A percentile compares a stretch with the other conserved stretches of the same genome.
Evolutionary conservation across 2,797 vertebrate species (phyloP).

Genomic region (Falco naumanni): DNA sequence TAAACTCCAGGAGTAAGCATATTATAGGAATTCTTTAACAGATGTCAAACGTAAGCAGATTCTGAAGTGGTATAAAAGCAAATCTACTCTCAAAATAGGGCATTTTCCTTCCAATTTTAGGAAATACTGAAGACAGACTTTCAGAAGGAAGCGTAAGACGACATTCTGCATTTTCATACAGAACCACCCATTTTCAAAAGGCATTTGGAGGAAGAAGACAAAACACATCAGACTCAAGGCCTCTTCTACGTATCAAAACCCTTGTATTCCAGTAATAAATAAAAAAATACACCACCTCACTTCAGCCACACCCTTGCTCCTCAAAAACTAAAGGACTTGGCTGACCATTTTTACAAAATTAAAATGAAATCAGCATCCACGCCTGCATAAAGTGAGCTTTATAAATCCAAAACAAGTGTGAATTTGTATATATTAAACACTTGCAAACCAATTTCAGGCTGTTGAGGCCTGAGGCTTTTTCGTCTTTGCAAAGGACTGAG

Average conservation of each 20-base stretch:
- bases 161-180: neutral
- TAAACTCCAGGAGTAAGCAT: neutral
- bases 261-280: neutral
- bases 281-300: accelerated
- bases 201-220: neutral
- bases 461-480: neutral
- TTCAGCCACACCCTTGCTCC: neutral
- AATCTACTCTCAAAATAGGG: neutral
- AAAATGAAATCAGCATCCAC: neutral
- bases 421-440: neutral
- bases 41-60: neutral
- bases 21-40: neutral
- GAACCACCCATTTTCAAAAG: neutral
- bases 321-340: neutral
- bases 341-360: neutral
- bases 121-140: neutral
- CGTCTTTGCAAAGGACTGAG: neutral
- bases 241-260: neutral
- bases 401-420: neutral
- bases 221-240: neutral
- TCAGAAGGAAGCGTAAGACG: neutral
- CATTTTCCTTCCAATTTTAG: neutral
- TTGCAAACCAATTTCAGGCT: neutral
- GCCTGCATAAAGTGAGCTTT: neutral
- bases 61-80: neutral